Percentiles rank a stretch among this genome's conserved stretches.
Evolutionary conservation across 2,888 invertebrate species (phyloP).

Genomic region (Drosophila hawaiiensis): DNA sequence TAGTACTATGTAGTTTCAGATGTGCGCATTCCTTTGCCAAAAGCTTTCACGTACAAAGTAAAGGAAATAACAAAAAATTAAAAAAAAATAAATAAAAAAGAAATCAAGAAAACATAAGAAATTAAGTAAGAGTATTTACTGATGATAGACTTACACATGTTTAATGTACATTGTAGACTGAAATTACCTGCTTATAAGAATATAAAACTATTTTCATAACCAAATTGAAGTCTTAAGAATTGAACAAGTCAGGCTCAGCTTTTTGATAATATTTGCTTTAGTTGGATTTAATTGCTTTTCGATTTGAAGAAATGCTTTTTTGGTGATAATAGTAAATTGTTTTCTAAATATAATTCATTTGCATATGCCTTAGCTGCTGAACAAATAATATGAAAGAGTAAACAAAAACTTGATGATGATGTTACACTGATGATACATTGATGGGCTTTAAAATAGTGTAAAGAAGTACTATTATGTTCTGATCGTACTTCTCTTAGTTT

Average conservation of each 20-base stretch:
- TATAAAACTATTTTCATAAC: neutral
- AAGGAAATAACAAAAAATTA: neutral
- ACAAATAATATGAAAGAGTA: neutral
- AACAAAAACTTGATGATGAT: neutral
- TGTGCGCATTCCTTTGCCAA: neutral
- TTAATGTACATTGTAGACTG: neutral
- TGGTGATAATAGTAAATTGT: neutral
- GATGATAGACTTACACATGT: neutral
- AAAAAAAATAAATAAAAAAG: constrained; percentile 1
- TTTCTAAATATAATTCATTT: neutral
- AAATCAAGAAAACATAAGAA: neutral
- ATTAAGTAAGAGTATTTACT: neutral
- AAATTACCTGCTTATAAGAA: neutral
- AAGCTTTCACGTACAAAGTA: constrained; percentile 4
- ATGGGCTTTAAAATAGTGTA: neutral
- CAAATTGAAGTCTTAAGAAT: neutral
- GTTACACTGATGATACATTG: neutral
- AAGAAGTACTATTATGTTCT: neutral
- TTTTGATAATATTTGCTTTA: neutral
- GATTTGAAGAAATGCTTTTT: neutral
- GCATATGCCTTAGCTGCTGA: neutral
- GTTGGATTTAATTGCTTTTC: neutral
- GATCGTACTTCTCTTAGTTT: neutral
- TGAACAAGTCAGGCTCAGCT: neutral
- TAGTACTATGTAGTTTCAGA: constrained; percentile 1